Evolutionary conservation across 2,113 vertebrate genomes (phyloP).

Genomic region (Pygoscelis adeliae): DNA sequence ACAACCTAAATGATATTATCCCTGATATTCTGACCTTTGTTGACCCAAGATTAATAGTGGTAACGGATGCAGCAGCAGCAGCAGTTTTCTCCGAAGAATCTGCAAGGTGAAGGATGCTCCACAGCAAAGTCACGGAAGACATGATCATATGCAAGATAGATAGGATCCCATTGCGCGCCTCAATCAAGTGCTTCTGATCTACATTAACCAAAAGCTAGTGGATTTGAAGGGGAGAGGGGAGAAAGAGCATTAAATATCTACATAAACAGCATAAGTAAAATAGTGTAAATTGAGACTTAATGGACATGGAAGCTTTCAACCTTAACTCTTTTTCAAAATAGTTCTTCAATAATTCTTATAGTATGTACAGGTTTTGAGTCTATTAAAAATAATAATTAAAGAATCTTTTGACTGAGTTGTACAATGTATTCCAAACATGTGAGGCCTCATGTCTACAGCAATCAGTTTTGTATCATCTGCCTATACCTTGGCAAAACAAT

Average conservation of each 20-base stretch:
- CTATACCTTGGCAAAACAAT: neutral
- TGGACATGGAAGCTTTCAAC: neutral
- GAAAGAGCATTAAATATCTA: neutral
- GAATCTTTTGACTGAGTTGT: neutral
- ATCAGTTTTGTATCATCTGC: neutral
- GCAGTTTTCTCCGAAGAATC: conserved; percentile 89
- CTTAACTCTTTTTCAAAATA: neutral
- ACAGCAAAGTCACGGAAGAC: conserved; percentile 95
- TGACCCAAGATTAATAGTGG: conserved; percentile 96
- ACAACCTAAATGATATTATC: neutral
- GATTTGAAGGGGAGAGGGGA: neutral
- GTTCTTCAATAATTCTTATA: neutral
- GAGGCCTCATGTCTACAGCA: neutral
- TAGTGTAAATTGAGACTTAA: neutral
- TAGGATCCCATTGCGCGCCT: conserved; percentile 93
- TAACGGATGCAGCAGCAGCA: conserved; percentile 85
- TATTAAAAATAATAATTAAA: neutral
- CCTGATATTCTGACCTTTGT: conserved; percentile 84
- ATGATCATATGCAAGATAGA: conserved; percentile 97
- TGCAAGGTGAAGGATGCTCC: conserved; percentile 91
- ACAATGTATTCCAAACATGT: neutral
- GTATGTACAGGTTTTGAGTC: neutral
- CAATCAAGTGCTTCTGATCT: conserved; percentile 93
- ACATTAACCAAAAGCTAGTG: conserved; percentile 89
- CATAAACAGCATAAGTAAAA: neutral